phyloP scores from a whole-genome alignment of 37 sponge, comb jelly and placozoan species.

The Mnemiopsis leidyi region DNA sequence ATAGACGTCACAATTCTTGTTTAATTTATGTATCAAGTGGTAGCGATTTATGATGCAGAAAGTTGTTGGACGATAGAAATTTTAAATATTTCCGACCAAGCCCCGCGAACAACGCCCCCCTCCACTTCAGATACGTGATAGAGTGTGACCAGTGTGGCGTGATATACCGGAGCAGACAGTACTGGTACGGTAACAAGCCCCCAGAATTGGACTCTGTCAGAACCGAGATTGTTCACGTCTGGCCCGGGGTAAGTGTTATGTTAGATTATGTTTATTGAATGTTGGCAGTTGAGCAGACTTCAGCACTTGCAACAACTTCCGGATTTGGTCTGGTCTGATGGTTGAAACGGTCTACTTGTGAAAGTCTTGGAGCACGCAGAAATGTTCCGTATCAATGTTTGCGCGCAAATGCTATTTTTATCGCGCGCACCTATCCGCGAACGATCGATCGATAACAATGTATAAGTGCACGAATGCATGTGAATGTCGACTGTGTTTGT shows the following conservation, averaged over 20 bases:
- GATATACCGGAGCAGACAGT: slow-evolving; percentile 87
- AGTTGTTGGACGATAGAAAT: no score
- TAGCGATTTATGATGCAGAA: no score
- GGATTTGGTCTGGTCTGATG: not conserved
- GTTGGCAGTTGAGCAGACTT: not conserved
- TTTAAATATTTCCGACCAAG: no score
- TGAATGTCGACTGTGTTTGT: no score
- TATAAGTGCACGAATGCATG: no score
- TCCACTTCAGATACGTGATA: slow-evolving; percentile 84
- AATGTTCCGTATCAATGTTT: not conserved
- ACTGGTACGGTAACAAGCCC: slow-evolving; percentile 93
- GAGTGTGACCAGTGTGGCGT: slow-evolving; percentile 88
- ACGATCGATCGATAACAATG: no score
- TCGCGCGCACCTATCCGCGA: no score
- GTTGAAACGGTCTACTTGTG: not conserved
- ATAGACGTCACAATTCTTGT: no score
- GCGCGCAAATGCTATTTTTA: not conserved
- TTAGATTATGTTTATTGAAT: not conserved
- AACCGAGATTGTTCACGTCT: slow-evolving; percentile 83
- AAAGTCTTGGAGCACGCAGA: not conserved
- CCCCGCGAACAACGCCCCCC: no score
- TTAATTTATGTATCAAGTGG: no score
- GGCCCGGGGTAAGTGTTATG: slow-evolving; percentile 79
- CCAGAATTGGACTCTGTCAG: slow-evolving; percentile 72
- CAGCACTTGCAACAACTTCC: not conserved